Evolutionary conservation across 2,888 invertebrate genomes (phyloP), one percentile per base, ranked within the genome.

Genomic region (Cephus sareptanus): DNA sequence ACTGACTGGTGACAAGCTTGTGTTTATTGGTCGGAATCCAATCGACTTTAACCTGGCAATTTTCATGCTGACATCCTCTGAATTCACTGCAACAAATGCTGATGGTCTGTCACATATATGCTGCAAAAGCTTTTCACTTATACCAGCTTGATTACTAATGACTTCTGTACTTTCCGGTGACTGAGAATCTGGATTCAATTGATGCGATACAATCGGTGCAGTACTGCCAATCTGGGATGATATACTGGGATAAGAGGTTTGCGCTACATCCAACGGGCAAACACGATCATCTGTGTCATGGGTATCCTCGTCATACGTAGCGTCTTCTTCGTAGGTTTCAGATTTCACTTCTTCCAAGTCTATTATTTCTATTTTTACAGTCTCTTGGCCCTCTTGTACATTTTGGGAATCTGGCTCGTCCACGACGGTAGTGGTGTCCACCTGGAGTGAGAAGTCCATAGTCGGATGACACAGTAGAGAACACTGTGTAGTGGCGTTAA

Each of bases 61-160:
- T 77, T 88, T 83, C 15, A 86, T 68, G 73, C 86, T 87, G 37
- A 83, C 87, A 35, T 89, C 86, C 2, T 85, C 80, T 31, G 73
- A 15, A 75, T 88, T 86, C n/a, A 91, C 90, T 56, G 91, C 89
- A 9, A 87, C 91, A 76, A 91, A 91, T 4, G 91, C 91, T 4
- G 91, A 90, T 11, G 75, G 77, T 77, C 74, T 73, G 12, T 70
- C 35, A 15, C 68, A 40, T 37, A 74, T 74, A 34, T 81, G 37
- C 37, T 15, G n/a, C 15, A 76, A 11, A 37, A 35, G 15, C 11
- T 12, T 74, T 11, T 35, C 34, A 4, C 40, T 73, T 30, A 71
- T 34, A 30, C 3, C 15, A 31, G 31, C 31, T 6, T 76, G 35
- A 34, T 73, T 71, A 9, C 40, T n/a, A 9, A 70, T 31, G 23